A percentile compares a stretch with the other conserved stretches of the same genome.
phyloP scores from a whole-genome alignment of 2,113 vertebrate species.

The Hydrochoerus hydrochaeris region DNA sequence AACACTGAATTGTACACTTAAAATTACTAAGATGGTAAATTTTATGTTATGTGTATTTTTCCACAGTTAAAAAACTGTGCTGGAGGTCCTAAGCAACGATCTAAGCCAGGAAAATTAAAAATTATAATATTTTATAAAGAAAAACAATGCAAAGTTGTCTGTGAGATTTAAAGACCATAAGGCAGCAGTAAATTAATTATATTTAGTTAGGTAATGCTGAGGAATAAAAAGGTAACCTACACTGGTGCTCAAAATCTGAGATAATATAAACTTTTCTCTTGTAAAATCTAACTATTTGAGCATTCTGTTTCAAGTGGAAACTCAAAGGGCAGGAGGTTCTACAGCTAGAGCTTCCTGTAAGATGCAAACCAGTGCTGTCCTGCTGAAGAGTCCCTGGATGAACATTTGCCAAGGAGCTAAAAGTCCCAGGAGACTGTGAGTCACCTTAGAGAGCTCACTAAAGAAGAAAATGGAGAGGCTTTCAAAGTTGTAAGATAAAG shows the following conservation, averaged over 20 bases:
- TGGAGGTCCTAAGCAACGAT: neutral
- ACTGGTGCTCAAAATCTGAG: neutral
- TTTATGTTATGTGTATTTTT: neutral
- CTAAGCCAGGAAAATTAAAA: neutral
- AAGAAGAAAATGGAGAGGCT: neutral
- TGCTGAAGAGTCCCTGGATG: neutral
- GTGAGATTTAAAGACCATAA: neutral
- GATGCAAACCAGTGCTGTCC: constrained; percentile 23
- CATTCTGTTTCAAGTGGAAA: constrained; percentile 56
- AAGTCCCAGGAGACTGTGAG: neutral
- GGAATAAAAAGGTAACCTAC: neutral
- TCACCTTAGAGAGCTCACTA: neutral
- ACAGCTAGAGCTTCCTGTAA: neutral
- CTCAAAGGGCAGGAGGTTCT: constrained; percentile 47
- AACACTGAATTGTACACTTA: neutral
- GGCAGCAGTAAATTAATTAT: constrained; percentile 3
- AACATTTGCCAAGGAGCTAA: neutral
- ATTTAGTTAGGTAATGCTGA: neutral
- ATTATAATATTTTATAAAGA: neutral
- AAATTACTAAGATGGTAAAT: neutral
- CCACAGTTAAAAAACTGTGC: too few species aligned
- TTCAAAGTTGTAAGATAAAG: neutral
- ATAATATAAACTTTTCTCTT: constrained; percentile 8
- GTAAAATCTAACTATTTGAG: constrained; percentile 64
- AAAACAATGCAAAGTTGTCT: constrained; percentile 33